These are phyloP conservation scores for Gallinago media DNA, from an alignment of 2,113 vertebrate species.

Conservation along the genomic window DNA sequence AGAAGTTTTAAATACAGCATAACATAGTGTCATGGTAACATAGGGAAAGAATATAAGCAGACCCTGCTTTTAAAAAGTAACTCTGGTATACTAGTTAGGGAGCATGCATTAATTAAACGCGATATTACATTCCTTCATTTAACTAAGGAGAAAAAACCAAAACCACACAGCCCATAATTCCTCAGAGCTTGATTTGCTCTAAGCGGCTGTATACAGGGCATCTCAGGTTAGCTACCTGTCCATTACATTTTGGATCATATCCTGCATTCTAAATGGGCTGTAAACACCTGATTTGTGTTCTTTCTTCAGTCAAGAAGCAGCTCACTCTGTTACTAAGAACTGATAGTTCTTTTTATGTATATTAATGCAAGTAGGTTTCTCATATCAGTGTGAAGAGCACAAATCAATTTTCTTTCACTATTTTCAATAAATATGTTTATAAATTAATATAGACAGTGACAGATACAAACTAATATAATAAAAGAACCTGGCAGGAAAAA, in stretches of 20 bases:
- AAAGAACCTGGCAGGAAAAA: neutral
- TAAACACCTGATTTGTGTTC: neutral
- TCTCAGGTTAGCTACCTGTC: neutral
- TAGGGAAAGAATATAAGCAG: neutral
- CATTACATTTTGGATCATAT: neutral
- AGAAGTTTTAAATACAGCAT: neutral
- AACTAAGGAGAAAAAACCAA: neutral
- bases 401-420: neutral
- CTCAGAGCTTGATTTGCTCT: neutral
- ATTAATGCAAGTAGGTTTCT: neutral
- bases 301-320: neutral
- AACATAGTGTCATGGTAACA: neutral
- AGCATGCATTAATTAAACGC: neutral
- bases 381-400: neutral
- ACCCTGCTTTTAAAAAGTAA: neutral
- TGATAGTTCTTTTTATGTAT: neutral
- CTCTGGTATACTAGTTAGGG: neutral
- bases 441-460: neutral
- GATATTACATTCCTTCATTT: neutral
- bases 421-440: neutral
- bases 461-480: neutral
- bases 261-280: neutral
- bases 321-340: neutral
- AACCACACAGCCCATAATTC: neutral
- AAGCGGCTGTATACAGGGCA: neutral